Evolutionary conservation across 2,113 vertebrate species (phyloP), one percentile per base, ranked within the genome.

Genomic region (Festucalex cinctus): DNA sequence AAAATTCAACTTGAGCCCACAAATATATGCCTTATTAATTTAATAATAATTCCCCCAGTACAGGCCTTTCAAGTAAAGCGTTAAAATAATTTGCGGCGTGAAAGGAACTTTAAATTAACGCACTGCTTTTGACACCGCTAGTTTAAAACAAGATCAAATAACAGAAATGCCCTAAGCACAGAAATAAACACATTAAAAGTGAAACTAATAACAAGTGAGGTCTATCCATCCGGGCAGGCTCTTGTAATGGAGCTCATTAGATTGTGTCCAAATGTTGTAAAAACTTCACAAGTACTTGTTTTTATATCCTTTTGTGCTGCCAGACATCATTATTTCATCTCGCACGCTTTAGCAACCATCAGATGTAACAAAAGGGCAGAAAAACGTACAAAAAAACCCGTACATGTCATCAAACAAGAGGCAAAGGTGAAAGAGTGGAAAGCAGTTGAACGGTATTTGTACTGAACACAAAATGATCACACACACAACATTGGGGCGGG

Each of bases 361-460:
- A 59, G 9, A 10, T 37, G 58, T 10, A 44, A 16, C 20, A 5
- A 32, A 17, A 20, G 35, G 24, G 63, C 12, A 65, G 6, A 53
- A 32, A 0, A 19, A 35, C 44, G 4, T 13, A 14, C 12, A 43
- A 43, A 43, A 14, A 14, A 19, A 10, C 17, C 9, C 41, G 26
- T 32, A 20, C 2, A 10, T 65, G 67, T 65, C n/a, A 14, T 75
- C 17, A 72, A 69, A 72, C 69, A 68, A 63, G 66, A 79, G 64
- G 68, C 70, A 70, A 73, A 17, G 46, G 17, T 56, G 13, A 56
- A n/a, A 57, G 20, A 64, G 35, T 48, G 5, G 57, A 37, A 3
- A 16, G 32, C 1, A 39, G 37, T 9, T 1, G 22, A 39, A 4
- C 20, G 24, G 26, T 28, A 8, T 58, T 39, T 71, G 59, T 63